Evolutionary conservation across 2,797 vertebrate genomes (phyloP), one percentile per base, ranked within the genome.

Genomic region (Cynopterus sphinx): DNA sequence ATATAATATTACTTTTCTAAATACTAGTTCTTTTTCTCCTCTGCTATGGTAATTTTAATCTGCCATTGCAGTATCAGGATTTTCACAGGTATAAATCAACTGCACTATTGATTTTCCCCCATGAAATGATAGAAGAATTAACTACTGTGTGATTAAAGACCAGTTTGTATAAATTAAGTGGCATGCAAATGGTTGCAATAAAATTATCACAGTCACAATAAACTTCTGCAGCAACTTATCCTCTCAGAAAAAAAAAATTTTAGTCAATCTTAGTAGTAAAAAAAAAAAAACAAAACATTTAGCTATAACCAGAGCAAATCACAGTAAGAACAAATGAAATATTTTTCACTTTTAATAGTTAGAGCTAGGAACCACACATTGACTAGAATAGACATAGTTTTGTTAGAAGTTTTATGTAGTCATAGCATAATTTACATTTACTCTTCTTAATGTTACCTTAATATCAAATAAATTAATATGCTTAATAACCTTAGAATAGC

Each of bases 131-230:
- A 3, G 19, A 87, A 71, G 22, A 95, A 93, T 90, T 93, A 96
- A 90, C 65, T 92, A 82, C 19, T 73, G 36, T 87, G 53, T 95
- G 63, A 90, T 92, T 90, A 87, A 81, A 96, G 70, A 92, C 74
- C 68, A 96, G n/a, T 94, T 79, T 93, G 33, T 63, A 6, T 31
- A 96, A 95, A 94, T 83, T 94, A 93, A 93, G 9, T 90, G 26
- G 49, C 65, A 83, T 67, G 53, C 15, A 4, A 88, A 51, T 92
- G 41, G 46, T 63, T 92, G n/a, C 13, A 86, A 83, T 84, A 92
- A 59, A 91, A 94, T 78, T 67, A 88, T 95, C 91, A 74, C 16
- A 86, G 79, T 46, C 86, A 61, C n/a, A 75, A 74, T 59, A 95
- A 91, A 94, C 36, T 82, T 90, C 19, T 82, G 3, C 21, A 83